These are phyloP conservation scores for Ecliptopera silaceata DNA, from an alignment of 2,888 invertebrate species.

Conservation along the genomic window DNA sequence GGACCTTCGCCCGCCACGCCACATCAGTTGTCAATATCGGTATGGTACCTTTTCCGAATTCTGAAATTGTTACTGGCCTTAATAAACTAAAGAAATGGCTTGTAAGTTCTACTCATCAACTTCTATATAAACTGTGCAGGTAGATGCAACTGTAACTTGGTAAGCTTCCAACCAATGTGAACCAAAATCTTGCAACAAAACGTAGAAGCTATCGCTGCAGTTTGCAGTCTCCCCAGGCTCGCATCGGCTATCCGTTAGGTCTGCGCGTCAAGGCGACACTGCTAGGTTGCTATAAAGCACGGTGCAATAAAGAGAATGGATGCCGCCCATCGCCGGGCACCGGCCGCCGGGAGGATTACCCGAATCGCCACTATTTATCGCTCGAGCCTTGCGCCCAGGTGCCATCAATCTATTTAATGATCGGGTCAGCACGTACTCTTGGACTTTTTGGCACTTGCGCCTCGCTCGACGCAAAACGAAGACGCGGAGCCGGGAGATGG, in stretches of 20 bases:
- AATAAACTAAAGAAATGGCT: too few species aligned
- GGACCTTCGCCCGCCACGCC: too few species aligned
- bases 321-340: constrained; percentile 79
- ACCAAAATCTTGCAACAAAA: constrained; percentile 22
- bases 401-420: constrained; percentile 83
- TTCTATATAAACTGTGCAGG: not conserved
- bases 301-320: constrained; percentile 82
- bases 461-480: constrained; percentile 64
- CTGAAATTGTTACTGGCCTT: too few species aligned
- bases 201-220: constrained; percentile 21
- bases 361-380: constrained; percentile 83
- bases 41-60: too few species aligned
- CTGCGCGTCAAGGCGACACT: constrained; percentile 71
- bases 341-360: constrained; percentile 79
- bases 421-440: constrained; percentile 82
- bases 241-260: constrained; percentile 71
- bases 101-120: not conserved
- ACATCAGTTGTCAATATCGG: too few species aligned
- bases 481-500: constrained; percentile 70
- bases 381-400: constrained; percentile 81
- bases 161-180: constrained; percentile 7
- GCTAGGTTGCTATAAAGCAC: constrained; percentile 77
- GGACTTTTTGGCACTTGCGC: constrained; percentile 70
- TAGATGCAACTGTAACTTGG: not conserved
- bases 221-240: constrained; percentile 36